phyloP scores from a whole-genome alignment of 53 echinoderm and acorn worm species.

The Holothuria leucospilota region DNA sequence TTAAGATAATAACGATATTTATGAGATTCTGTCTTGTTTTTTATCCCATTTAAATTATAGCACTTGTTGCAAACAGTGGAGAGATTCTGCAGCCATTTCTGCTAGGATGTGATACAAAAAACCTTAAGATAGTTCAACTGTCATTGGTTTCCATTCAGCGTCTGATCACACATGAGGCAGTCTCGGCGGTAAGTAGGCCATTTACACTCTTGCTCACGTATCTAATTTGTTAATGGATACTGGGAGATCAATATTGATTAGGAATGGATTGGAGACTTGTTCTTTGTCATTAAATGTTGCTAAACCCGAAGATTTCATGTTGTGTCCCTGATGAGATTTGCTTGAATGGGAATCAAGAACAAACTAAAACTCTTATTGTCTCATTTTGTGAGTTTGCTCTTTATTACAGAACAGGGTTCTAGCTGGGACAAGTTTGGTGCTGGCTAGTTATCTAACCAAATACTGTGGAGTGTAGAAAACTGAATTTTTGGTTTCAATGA shows the following conservation, averaged over 20 bases:
- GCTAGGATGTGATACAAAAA: slow-evolving; percentile 95
- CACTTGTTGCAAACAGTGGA: slow-evolving; percentile 85
- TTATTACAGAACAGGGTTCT: no score
- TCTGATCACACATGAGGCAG: slow-evolving; percentile 86
- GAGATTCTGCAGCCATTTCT: slow-evolving; percentile 90
- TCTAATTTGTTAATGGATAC: neutral
- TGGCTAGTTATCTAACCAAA: no score
- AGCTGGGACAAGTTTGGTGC: no score
- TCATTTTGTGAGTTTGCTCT: no score
- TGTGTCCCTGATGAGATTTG: no score
- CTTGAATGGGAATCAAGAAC: no score
- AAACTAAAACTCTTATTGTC: no score
- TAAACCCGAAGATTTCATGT: no score
- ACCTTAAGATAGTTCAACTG: slow-evolving; percentile 87
- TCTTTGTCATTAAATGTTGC: neutral
- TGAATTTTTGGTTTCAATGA: no score
- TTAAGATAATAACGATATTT: no score
- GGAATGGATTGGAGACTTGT: neutral
- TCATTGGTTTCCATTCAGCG: slow-evolving; percentile 84
- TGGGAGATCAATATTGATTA: neutral
- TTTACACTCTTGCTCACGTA: neutral
- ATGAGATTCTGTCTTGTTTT: no score
- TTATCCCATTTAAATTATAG: slow-evolving; percentile 37
- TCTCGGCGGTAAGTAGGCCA: slow-evolving; percentile 75
- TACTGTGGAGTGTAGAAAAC: no score